Conservation (phyloP, 1,140 invertebrate species). For the Oncopeltus fasciatus region DNA sequence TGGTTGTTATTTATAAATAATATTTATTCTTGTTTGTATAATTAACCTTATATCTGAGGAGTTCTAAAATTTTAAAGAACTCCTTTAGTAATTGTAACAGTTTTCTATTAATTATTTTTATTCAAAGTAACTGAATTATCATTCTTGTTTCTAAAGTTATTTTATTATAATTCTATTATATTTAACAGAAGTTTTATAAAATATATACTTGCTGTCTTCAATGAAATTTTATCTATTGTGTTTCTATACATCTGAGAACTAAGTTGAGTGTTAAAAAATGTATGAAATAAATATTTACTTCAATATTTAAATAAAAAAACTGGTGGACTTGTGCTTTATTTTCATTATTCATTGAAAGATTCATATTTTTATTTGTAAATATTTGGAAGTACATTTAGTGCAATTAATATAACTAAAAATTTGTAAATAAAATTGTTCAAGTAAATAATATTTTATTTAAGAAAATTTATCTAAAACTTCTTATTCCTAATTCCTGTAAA, state of each 20-base stretch:
- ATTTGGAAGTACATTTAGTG: neutral
- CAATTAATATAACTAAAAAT: neutral
- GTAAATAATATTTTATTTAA: too few relatives aligned
- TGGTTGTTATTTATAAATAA: neutral
- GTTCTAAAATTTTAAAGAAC: neutral
- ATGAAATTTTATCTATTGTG: neutral
- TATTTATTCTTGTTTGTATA: conserved; percentile 3
- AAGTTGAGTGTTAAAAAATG: neutral
- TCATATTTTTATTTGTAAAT: neutral
- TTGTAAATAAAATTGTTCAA: neutral
- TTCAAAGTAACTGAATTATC: neutral
- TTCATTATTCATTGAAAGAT: neutral
- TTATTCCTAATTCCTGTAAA: too few relatives aligned
- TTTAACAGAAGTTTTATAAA: neutral
- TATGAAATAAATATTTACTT: neutral
- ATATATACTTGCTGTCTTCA: neutral
- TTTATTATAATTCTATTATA: neutral
- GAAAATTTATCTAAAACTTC: too few relatives aligned
- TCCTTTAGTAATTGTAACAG: neutral
- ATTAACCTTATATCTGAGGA: neutral
- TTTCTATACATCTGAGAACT: neutral
- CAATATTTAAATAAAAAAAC: neutral
- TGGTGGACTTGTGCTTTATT: neutral
- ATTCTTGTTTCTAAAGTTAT: neutral
- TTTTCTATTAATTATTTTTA: neutral